Base-by-base conservation (phyloP, 2,113 vertebrate species). In the Hyaena hyaena region DNA sequence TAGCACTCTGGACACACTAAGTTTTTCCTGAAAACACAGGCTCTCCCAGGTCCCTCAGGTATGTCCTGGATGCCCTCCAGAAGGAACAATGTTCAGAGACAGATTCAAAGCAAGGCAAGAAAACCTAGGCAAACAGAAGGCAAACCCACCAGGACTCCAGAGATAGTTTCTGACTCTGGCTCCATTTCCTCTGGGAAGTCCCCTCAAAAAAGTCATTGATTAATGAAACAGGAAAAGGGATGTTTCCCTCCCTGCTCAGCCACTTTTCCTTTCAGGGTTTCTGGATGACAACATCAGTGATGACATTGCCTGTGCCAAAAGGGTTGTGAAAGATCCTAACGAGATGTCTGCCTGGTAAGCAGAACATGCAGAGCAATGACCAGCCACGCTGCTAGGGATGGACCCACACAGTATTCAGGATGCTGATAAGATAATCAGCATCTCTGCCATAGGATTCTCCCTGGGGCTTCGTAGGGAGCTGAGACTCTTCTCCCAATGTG, bases 231-330 rank as follows among this genome's bases (percentile, higher is more conserved):
- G 48, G 5, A 39, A 93, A 95, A 58, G 31, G 10, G 55, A 39
- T 26, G 50, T 39, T 79, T 28, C n/a, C 35, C n/a, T 77, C 93
- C 12, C 8, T 8, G 19, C 43, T 71, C 61, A 84, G 35, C 4
- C n/a, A 88, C 28, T 71, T 85, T 73, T 77, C 48, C 53, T 92
- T 95, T 66, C 43, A 95, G 93, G 55, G n/a, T 23, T 95, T 66
- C 11, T 85, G 45, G 79, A 95, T 92, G 71, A 84, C 7, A 17
- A 89, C 71, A 96, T 93, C 35, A 0, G 8, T 71, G 50, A 95
- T 48, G 69, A 89, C 79, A 55, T 95, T 15, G 0, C 2, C 35
- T 89, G 69, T 89, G 61, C n/a, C 89, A 80, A 95, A 63, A 93
- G 68, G 7, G 45, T 48, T 35, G 84, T 88, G 77, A 66, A 23